Percentiles rank a stretch among this genome's conserved stretches.
Conservation (phyloP, 2,888 invertebrate genomes). For the Cremastobaeus sp. region DNA sequence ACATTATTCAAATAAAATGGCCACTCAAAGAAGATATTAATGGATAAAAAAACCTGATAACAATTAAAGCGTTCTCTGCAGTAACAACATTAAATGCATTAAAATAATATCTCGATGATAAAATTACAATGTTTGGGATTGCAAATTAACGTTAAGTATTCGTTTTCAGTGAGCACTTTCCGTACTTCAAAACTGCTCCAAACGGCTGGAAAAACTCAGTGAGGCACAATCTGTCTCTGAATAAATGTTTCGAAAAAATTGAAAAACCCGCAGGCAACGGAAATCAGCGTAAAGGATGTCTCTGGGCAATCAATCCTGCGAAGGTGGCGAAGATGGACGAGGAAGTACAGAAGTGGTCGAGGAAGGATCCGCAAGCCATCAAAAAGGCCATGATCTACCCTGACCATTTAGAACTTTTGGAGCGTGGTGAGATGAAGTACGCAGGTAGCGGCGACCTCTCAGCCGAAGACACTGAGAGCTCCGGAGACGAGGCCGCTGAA, state of each 20-base stretch:
- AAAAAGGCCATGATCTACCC: conserved; percentile 96
- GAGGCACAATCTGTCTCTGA: conserved; percentile 96
- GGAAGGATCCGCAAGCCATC: conserved; percentile 95
- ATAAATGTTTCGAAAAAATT: conserved; percentile 99
- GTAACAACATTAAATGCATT: no score
- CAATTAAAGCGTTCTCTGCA: no score
- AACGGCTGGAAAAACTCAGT: conserved; percentile 99
- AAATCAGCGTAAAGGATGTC: conserved; percentile 91
- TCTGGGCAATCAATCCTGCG: conserved; percentile 98
- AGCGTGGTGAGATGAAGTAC: conserved; percentile 93
- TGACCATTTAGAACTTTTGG: conserved; percentile 89
- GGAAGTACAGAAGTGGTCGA: conserved; percentile 98
- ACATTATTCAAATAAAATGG: no score
- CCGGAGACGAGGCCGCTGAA: conserved; percentile 80
- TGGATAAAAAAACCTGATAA: no score
- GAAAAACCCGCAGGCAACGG: conserved; percentile 95
- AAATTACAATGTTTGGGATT: no score
- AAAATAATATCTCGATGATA: no score
- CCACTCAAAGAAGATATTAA: no score
- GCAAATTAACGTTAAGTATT: no score
- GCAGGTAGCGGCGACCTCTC: conserved; percentile 81
- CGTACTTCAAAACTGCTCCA: conserved; percentile 98
- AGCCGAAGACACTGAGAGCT: conserved; percentile 84
- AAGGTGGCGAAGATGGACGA: conserved; percentile 98
- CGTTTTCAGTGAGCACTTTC: conserved; percentile 93